Evolutionary conservation across 2,888 invertebrate species (phyloP).

Genomic region (Meganola albula): DNA sequence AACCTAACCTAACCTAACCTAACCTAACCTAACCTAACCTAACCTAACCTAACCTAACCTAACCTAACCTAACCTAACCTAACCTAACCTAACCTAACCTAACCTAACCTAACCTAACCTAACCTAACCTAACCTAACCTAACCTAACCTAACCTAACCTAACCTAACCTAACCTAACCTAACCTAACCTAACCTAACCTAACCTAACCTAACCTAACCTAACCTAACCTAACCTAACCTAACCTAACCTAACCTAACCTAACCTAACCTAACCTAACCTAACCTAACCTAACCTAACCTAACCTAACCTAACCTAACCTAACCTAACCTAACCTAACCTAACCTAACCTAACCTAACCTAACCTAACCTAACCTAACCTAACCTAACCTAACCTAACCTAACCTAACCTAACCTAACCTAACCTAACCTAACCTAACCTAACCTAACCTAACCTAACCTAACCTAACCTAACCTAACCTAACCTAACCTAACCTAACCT

Average conservation of each 20-base stretch:
- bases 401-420: constrained; percentile 9
- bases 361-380: constrained; percentile 9
- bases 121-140: constrained; percentile 7
- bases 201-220: constrained; percentile 7
- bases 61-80: constrained; percentile 7
- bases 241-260: constrained; percentile 7
- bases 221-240: constrained; percentile 7
- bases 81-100: constrained; percentile 6
- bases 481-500: constrained; percentile 9
- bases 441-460: constrained; percentile 9
- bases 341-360: constrained; percentile 9
- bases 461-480: constrained; percentile 9
- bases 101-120: constrained; percentile 7
- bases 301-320: constrained; percentile 13
- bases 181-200: constrained; percentile 7
- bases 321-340: constrained; percentile 10
- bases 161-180: constrained; percentile 7
- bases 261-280: constrained; percentile 7
- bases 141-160: constrained; percentile 7
- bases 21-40: constrained; percentile 6
- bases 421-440: constrained; percentile 9
- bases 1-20: constrained; percentile 10
- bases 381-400: constrained; percentile 9
- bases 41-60: constrained; percentile 7
- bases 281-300: constrained; percentile 7